Evolutionary conservation across 2,113 vertebrate species (phyloP).

Genomic region (Proteles cristata): DNA sequence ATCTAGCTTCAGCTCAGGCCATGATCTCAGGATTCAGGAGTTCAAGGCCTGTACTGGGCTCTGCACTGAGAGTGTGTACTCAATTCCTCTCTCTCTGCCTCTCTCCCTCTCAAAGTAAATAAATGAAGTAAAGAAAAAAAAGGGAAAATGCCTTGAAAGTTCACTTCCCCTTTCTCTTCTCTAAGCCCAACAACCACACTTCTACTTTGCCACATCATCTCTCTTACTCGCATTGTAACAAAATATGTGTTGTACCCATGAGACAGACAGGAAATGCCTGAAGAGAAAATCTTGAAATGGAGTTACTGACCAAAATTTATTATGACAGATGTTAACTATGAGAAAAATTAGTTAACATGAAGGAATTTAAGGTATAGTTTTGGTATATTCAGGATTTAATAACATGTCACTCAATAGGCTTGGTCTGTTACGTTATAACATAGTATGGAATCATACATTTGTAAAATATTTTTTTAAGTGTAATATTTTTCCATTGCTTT

Average conservation of each 20-base stretch:
- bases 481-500: neutral
- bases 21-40: too few species aligned
- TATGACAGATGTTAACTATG: neutral
- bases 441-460: neutral
- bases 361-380: neutral
- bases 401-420: neutral
- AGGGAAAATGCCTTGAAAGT: neutral
- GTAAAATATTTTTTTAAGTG: conserved; percentile 12
- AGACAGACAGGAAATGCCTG: neutral
- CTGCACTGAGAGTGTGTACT: too few species aligned
- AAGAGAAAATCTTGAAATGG: conserved; percentile 5
- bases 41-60: too few species aligned
- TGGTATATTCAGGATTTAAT: neutral
- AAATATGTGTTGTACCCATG: neutral
- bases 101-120: too few species aligned
- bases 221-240: neutral
- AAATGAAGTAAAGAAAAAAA: too few species aligned
- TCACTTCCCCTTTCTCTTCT: neutral
- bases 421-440: neutral
- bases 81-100: too few species aligned
- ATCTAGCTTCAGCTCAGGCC: too few species aligned
- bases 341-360: neutral
- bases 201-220: neutral
- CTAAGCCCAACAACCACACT: neutral
- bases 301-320: conserved; percentile 8